Evolutionary conservation across 1,140 invertebrate species (phyloP), one percentile per base, ranked within the genome.

Genomic region (Drosophila guanche): DNA sequence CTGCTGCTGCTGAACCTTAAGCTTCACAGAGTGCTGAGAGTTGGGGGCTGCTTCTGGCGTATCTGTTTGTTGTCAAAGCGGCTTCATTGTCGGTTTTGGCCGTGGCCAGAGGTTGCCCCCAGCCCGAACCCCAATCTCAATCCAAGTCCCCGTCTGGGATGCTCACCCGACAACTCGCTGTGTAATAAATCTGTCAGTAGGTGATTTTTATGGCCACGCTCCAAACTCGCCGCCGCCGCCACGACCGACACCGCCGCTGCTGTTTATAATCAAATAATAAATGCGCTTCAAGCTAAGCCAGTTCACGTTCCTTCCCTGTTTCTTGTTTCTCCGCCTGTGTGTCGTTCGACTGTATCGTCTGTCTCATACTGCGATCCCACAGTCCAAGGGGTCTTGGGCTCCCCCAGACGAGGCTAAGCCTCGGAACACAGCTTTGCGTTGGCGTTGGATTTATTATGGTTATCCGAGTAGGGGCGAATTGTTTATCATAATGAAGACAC

Each of bases 151-250:
- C 62, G 69, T 58, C 78, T 54, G 42, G 45, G 33, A 62, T 48
- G 65, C 68, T 61, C 62, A 55, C 54, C 47, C 56, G 48, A 51
- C 62, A 53, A 55, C 76, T 76, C 54, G 69, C 60, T 74, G 79
- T 88, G 83, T 86, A 86, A 89, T 86, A 89, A 86, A 89, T 86
- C 79, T 86, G 84, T 86, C 83, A 86, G 84, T 83, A 86, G 84
- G 83, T 86, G 83, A 89, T 86, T 86, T 86, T 86, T 88, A 86
- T 86, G 83, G 83, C 74, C 79, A 52, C 74, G 84, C 83, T 86
- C 81, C 77, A 85, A 81, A 81, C 81, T 86, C 68, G 61, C 75
- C 76, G 70, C 65, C 25, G 48, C 50, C 10, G 33, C 62, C 46
- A 41, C 53, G 1, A 10, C 6, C 8, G 56, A 61, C 33, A 10